Base-by-base conservation (phyloP, 1,140 invertebrate genomes). In the Panulirus ornatus region DNA sequence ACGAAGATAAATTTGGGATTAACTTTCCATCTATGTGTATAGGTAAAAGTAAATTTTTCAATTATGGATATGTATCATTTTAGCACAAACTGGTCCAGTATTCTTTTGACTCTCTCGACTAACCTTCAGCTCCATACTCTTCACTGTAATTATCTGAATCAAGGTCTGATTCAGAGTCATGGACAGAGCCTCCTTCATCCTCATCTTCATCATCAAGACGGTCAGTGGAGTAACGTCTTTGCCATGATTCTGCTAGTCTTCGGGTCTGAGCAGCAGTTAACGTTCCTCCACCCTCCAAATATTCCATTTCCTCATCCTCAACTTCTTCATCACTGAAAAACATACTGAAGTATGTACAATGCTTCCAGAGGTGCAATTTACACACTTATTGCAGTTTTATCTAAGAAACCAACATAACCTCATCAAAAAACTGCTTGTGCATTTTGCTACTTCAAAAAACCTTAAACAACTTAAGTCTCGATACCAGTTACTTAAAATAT, bases 81-180 rank as follows among this genome's bases (percentile, higher is more conserved):
- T n/a, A 63, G 75, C 6, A n/a, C 40, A 11, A 51, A 40, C 34
- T 6, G 47, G 47, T n/a, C n/a, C n/a, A n/a, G n/a, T n/a, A n/a
- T n/a, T n/a, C n/a, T n/a, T 16, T 2, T 36, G 22, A 79, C 85
- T 66, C 73, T 19, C 83, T n/a, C 42, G 22, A 92, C 92, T 92
- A 93, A 96, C 95, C 96, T 93, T 95, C 95, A 92, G 95, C 95
- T 66, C 95, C 95, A 92, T 96, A 96, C 92, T 96, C 96, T 91
- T 94, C 94, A 92, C 95, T 95, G 92, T 94, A 95, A 75, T 94
- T 95, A 66, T 94, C 93, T 88, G 96, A 95, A 34, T 95, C 95
- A 30, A 95, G 95, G 84, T 96, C 96, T 91, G 95, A 94, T 66
- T 93, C 93, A 44, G 92, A 91, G 11, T 89, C 87, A 47, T 66